Conservation (phyloP, 1,140 invertebrate species). For the Sinella curviseta region DNA sequence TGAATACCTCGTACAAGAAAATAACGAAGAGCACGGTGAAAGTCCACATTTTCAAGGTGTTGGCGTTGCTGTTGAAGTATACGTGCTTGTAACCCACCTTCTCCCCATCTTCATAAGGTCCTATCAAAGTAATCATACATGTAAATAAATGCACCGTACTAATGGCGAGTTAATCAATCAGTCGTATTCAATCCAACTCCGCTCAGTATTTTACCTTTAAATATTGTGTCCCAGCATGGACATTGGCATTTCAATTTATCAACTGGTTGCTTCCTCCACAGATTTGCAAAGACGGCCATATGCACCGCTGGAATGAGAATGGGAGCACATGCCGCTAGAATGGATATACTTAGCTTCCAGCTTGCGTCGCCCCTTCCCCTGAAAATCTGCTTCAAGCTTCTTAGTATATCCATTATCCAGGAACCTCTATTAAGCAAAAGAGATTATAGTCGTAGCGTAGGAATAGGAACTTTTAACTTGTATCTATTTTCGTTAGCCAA, state of each 20-base stretch:
- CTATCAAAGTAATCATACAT: constrained; percentile 27
- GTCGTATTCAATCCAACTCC: neutral
- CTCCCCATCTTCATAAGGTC: constrained; percentile 44
- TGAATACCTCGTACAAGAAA: constrained; percentile 70
- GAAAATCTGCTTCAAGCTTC: too few species aligned
- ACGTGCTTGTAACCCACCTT: constrained; percentile 61
- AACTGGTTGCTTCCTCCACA: constrained; percentile 72
- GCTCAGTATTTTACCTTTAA: constrained; percentile 64
- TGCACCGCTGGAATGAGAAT: constrained; percentile 63
- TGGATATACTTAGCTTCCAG: too few species aligned
- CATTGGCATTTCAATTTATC: constrained; percentile 70
- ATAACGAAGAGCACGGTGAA: constrained; percentile 68
- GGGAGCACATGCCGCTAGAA: constrained; percentile 47
- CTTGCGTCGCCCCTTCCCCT: too few species aligned
- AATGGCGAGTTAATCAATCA: neutral
- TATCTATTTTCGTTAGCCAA: too few species aligned
- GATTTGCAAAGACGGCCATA: constrained; percentile 65
- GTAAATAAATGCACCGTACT: neutral
- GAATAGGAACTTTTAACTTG: too few species aligned
- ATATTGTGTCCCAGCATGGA: constrained; percentile 78
- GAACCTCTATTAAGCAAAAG: too few species aligned
- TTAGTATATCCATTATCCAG: too few species aligned
- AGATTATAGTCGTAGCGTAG: too few species aligned
- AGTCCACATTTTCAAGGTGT: constrained; percentile 76
- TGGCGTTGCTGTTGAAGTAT: constrained; percentile 77